Evolutionary conservation across 64 coral and sea anemone genomes (phyloP).

Genomic region (Anthopleura sola): DNA sequence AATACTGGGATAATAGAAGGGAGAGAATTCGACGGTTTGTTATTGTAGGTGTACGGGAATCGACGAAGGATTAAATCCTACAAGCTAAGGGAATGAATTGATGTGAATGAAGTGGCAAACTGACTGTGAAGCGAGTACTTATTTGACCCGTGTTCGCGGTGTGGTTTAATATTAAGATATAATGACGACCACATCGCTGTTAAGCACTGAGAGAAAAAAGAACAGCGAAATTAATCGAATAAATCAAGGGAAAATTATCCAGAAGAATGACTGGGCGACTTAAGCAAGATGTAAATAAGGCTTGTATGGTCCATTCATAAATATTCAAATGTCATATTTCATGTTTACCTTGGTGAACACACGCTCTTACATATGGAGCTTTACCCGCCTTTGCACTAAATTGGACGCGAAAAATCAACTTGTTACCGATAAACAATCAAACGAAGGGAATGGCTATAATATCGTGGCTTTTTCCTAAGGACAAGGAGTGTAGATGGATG

Average conservation of each 20-base stretch:
- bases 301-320: background rate
- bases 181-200: background rate
- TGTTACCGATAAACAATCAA: background rate
- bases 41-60: background rate
- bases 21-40: background rate
- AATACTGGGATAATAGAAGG: background rate
- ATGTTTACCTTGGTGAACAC: background rate
- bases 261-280: background rate
- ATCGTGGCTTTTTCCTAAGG: background rate
- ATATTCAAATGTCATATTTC: background rate
- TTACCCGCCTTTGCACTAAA: background rate
- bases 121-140: background rate
- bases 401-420: background rate
- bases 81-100: background rate
- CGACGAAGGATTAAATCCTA: background rate
- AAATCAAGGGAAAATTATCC: background rate
- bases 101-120: background rate
- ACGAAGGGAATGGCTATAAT: background rate
- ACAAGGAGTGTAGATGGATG: background rate
- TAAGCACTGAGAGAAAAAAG: background rate
- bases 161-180: background rate
- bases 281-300: background rate
- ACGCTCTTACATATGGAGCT: background rate
- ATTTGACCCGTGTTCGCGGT: background rate
- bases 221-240: conserved; percentile 1